phyloP scores from a whole-genome alignment of 2,113 vertebrate species.

The Tragelaphus imberbis region DNA sequence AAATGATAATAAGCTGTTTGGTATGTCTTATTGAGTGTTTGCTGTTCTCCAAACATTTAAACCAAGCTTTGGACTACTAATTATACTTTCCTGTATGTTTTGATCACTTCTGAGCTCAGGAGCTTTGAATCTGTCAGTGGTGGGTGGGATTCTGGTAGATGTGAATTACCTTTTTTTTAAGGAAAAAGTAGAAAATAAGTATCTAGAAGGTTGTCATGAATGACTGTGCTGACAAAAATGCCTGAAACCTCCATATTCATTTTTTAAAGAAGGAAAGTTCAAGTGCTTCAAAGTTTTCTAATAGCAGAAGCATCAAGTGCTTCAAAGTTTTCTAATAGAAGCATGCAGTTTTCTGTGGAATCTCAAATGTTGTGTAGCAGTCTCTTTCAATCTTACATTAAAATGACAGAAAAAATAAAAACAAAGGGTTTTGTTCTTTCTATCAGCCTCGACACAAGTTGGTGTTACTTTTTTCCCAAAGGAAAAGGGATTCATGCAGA shows the following conservation, averaged over 20 bases:
- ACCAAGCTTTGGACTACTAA: background rate
- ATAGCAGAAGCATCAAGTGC: background rate
- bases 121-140: background rate
- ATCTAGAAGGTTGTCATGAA: background rate
- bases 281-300: background rate
- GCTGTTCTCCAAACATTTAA: slow-evolving; percentile 29
- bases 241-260: background rate
- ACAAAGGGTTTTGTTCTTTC: background rate
- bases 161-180: background rate
- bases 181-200: background rate
- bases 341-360: slow-evolving; percentile 40
- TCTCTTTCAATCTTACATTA: slow-evolving; percentile 40
- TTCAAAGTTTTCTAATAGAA: slow-evolving; percentile 4
- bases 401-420: slow-evolving; percentile 33
- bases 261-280: background rate
- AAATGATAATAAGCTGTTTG: background rate
- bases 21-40: slow-evolving; percentile 1
- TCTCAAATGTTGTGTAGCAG: background rate
- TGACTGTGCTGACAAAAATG: background rate
- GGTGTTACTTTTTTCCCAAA: background rate
- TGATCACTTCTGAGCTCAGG: background rate
- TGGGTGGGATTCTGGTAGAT: background rate
- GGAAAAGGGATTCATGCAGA: background rate
- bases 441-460: background rate
- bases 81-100: background rate